Evolutionary conservation across 2,888 invertebrate genomes (phyloP).

Genomic region (Branchellion lobata): DNA sequence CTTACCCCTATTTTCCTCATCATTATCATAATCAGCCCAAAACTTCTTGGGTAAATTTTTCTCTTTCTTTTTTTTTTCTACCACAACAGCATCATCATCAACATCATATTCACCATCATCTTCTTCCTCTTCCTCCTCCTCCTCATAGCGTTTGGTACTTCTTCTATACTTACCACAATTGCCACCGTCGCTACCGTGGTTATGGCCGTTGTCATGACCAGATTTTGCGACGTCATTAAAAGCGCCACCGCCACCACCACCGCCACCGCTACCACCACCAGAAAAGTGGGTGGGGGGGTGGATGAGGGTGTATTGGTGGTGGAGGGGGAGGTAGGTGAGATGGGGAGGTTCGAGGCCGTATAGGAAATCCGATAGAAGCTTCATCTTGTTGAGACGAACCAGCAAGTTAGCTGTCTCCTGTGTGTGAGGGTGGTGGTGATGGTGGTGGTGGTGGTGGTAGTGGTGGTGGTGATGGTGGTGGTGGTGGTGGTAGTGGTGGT

Average conservation of each 20-base stretch:
- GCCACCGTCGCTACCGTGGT: background rate
- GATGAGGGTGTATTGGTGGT: background rate
- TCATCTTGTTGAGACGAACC: background rate
- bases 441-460: too few species aligned
- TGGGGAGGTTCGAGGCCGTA: conserved; percentile 5
- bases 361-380: background rate
- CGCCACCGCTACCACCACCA: too few species aligned
- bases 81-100: background rate
- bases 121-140: background rate
- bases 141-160: background rate
- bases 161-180: background rate
- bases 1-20: conserved; percentile 7
- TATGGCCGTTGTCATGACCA: too few species aligned
- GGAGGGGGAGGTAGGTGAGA: conserved; percentile 2
- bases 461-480: too few species aligned
- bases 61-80: background rate
- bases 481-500: too few species aligned
- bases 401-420: background rate
- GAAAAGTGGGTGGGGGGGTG: background rate
- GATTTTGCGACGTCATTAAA: background rate
- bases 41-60: background rate
- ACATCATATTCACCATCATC: background rate
- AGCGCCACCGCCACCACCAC: background rate
- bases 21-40: background rate
- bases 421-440: background rate